Base-by-base conservation (phyloP, 1,140 invertebrate species). In the Ceratoteleas bidentatus region DNA sequence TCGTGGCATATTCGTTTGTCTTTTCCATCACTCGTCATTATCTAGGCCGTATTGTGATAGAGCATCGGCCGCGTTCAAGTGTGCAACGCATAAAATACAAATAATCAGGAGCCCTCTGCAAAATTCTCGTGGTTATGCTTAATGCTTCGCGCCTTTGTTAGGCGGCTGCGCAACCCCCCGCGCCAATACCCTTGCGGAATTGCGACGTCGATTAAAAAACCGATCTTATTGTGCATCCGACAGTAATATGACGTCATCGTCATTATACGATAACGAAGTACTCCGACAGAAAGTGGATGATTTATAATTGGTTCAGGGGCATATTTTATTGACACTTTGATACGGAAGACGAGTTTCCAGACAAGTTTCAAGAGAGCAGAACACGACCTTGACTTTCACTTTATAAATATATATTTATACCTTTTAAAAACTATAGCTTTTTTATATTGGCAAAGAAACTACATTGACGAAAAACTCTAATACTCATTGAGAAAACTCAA, bases 1-100 rank as follows among this genome's bases (percentile, higher is more conserved):
- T 91, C 90, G 90, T 91, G 89, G 89, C 85, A 91, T 91, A 90
- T 91, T 91, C 90, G 90, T 91, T 91, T 90, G 90, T 90, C 87
- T 89, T 90, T 89, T 86, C 79, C 85, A 85, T 85, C 84, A 86
- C 88, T 88, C 88, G 88, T 91, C 88, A 90, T 90, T 90, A 91
- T 90, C 85, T 82, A 77, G 84, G 76, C 70, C 81, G 64, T 85
- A 90, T 90, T 91, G 88, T 90, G 82, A 72, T 65, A 84, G 84
- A 85, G 85, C 89, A 87, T 88, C 84, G 86, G 86, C 72, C 87
- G 86, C 83, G 86, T 86, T 89, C 87, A 85, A 91, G 89, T 86
- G 82, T 85, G 72, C 83, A 72, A 84, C 75, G 84, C 84, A 84
- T 85, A 87, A 88, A 91, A 90, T 89, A 88, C 87, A 90, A 90